Evolutionary conservation across 2,113 vertebrate species (phyloP), one percentile per base, ranked within the genome.

Genomic region (Notechis scutatus): DNA sequence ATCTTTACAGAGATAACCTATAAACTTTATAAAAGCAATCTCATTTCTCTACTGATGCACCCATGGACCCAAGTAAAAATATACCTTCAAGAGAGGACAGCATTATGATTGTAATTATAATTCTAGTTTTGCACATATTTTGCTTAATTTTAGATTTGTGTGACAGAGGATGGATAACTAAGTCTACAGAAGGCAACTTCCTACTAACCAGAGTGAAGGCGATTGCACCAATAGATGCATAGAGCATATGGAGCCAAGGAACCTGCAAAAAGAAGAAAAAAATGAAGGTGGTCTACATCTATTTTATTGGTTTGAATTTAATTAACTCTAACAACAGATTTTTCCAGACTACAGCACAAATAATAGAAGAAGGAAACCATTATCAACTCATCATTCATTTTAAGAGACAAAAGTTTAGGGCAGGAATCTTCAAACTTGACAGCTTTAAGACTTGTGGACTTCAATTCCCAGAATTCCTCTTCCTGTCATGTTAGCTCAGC

Each of bases 191-290:
- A 26, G 39, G 3, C 10, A 59, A 88, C 24, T 34, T 26, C n/a
- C 39, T 91, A 96, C 99, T 99, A 96, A 99, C 99, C 98, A 99
- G 97, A 56, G 99, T 99, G 96, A 98, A 99, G 47, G 97, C 96
- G 0, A 99, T 96, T 81, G 99, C 99, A 5, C 98, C 99, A 0
- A 99, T 97, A 91, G 98, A 98, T 0, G 99, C 98, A 0, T 99
- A 99, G 59, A 99, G 94, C 99, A 99, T 99, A 88, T 99, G 99
- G 21, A 99, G 98, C 99, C 99, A 99, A 6, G 97, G 96, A 15
- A 99, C 94, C 99, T 99, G 97, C 0, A 0, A 5, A 8, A 34
- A 89, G 69, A 59, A 90, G 24, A 29, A 87, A 91, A 93, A 87
- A 11, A 15, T 0, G 34, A 88, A 34, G 29, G 59, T 61, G 21